Evolutionary conservation across 2,113 vertebrate genomes (phyloP), one percentile per base, ranked within the genome.

Genomic region (Psettodes erumei): DNA sequence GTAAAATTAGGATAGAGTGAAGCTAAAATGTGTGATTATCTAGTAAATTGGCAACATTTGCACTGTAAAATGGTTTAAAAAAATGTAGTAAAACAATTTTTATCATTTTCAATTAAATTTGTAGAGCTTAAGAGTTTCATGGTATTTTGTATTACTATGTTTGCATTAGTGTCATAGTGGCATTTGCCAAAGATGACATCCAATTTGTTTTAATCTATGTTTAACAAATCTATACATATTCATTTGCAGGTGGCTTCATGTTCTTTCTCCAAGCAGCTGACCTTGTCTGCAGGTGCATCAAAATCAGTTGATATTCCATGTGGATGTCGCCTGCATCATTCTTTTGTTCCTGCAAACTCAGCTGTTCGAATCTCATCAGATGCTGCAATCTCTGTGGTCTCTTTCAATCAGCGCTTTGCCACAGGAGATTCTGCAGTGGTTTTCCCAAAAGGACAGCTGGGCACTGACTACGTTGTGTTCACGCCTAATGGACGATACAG

Each of bases 351-450:
- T 21, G 3, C 4, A 13, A 68, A 68, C 1, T 82, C 80, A 16
- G 62, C 80, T 1, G 27, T 82, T 42, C 68, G 55, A 38, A 77
- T 82, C 63, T 68, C 74, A 43, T 82, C 80, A 0, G 73, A 18
- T 15, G 11, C 73, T 23, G 33, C 21, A 6, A 77, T 82, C 68
- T 73, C 80, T 6, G 80, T 82, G 40, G 62, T 77, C 9, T 56
- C 74, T 10, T 72, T 77, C 40, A 82, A 82, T 35, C 80, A 9
- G 0, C 40, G 42, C 16, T 0, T 0, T 0, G 3, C 0, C 32
- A 35, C 74, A 4, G 68, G 74, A 62, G 80, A 77, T 18, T 68
- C 74, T 33, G 1, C 68, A 0, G 68, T 73, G 21, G 56, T 82
- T 42, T 72, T 9, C 8, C 80, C 80, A 28, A 28, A 11, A 11